A percentile compares a stretch with the other conserved stretches of the same genome.
These are phyloP conservation scores for Rhagium mordax DNA, from an alignment of 2,888 invertebrate genomes.

Conservation along the genomic window DNA sequence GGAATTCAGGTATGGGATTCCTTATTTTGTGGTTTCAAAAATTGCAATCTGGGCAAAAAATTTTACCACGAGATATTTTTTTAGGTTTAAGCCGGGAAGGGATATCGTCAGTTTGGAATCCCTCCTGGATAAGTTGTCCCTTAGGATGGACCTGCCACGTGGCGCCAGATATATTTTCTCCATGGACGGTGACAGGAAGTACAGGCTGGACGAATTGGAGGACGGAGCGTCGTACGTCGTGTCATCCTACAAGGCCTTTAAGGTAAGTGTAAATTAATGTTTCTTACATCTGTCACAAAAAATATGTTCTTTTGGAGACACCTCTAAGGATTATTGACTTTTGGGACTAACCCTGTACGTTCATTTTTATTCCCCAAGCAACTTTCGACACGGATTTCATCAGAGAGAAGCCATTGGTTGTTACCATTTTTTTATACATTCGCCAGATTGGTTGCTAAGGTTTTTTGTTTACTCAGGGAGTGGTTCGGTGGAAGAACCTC, in stretches of 20 bases:
- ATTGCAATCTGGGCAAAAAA: background rate
- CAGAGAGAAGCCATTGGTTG: no score
- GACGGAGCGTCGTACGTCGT: slow-evolving; percentile 95
- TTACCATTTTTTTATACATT: no score
- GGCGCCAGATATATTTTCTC: slow-evolving; percentile 94
- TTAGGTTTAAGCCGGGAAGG: slow-evolving; percentile 87
- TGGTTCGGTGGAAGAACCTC: no score
- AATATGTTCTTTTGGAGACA: no score
- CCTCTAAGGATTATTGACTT: no score
- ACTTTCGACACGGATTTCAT: no score
- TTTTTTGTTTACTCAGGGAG: no score
- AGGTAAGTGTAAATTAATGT: slow-evolving; percentile 78
- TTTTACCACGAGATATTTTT: background rate
- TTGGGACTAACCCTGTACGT: no score
- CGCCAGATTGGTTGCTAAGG: no score
- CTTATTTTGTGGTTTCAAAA: background rate
- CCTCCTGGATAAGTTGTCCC: slow-evolving; percentile 88
- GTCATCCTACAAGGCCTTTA: slow-evolving; percentile 92
- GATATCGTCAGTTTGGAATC: slow-evolving; percentile 90
- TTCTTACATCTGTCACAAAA: no score
- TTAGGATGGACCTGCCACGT: slow-evolving; percentile 88
- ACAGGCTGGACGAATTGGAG: slow-evolving; percentile 87
- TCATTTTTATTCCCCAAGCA: no score
- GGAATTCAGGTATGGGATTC: slow-evolving; percentile 75
- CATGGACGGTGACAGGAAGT: slow-evolving; percentile 91